These are phyloP conservation scores for Ariolimax columbianus DNA, from an alignment of 2,888 invertebrate genomes.

Conservation along the genomic window DNA sequence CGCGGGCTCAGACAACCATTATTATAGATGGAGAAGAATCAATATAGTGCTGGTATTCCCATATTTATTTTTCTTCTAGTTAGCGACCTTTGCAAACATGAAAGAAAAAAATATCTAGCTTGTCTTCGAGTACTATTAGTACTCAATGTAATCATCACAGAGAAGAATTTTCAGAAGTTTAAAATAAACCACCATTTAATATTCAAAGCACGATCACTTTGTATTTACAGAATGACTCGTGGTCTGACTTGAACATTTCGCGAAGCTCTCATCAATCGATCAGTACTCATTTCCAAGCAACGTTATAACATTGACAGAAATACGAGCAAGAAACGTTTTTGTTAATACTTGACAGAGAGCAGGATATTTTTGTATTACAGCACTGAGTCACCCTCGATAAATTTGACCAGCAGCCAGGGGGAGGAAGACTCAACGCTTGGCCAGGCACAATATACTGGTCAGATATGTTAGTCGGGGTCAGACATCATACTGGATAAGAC, in stretches of 20 bases:
- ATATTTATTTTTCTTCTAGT: background rate
- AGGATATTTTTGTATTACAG: no score
- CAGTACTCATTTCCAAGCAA: background rate
- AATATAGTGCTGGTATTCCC: slow-evolving; percentile 9
- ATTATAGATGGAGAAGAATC: slow-evolving; percentile 9
- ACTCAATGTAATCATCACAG: background rate
- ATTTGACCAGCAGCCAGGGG: no score
- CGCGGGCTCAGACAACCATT: slow-evolving; percentile 3
- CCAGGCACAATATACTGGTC: no score
- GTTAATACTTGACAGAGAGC: no score
- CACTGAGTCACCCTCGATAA: no score
- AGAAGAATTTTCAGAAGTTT: background rate
- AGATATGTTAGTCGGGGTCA: no score
- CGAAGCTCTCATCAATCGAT: background rate
- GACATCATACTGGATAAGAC: no score
- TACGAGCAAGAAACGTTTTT: background rate
- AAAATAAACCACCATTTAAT: background rate
- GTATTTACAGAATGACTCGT: background rate
- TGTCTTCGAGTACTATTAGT: background rate
- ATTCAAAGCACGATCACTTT: background rate
- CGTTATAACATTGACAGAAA: no score
- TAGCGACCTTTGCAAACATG: background rate
- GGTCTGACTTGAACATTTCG: background rate
- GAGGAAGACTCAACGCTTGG: no score
- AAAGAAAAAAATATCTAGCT: background rate